These are phyloP conservation scores for Zaprionus vittiger DNA, from an alignment of 1,140 invertebrate genomes.

Conservation along the genomic window DNA sequence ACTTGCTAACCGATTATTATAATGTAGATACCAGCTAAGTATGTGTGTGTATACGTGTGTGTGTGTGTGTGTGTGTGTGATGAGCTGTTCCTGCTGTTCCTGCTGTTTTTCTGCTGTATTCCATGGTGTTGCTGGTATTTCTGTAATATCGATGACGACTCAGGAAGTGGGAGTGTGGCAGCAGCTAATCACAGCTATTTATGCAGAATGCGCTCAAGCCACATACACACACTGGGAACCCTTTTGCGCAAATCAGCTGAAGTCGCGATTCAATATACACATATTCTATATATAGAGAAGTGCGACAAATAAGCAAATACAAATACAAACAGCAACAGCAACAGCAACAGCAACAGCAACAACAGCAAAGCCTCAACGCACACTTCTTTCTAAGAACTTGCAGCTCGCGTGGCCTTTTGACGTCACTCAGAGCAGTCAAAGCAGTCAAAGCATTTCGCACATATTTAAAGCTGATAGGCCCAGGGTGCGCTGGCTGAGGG, in stretches of 20 bases:
- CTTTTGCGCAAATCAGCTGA: too few species aligned
- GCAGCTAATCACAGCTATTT: constrained; percentile 24
- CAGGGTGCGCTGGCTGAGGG: not conserved
- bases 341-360: not conserved
- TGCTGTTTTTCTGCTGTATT: too few species aligned
- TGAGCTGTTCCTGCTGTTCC: not conserved
- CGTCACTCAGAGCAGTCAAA: constrained; percentile 40
- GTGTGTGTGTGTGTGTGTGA: not conserved
- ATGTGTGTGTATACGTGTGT: not conserved
- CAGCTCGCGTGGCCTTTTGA: constrained; percentile 53
- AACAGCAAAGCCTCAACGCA: not conserved
- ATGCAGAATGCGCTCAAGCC: constrained; percentile 1
- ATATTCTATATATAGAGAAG: not conserved
- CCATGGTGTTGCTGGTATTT: constrained; percentile 5
- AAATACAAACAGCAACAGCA: not conserved
- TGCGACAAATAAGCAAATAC: constrained; percentile 4
- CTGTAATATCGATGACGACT: constrained; percentile 31
- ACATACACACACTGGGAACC: not conserved
- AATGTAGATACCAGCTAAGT: constrained; percentile 3
- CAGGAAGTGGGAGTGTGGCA: constrained; percentile 19
- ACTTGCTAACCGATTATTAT: constrained; percentile 33
- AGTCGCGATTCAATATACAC: too few species aligned
- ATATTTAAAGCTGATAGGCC: constrained; percentile 33
- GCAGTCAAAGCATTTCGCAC: constrained; percentile 36
- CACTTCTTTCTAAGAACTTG: constrained; percentile 13